phyloP scores from a whole-genome alignment of 2,888 invertebrate genomes.

The Buathra laborator region DNA sequence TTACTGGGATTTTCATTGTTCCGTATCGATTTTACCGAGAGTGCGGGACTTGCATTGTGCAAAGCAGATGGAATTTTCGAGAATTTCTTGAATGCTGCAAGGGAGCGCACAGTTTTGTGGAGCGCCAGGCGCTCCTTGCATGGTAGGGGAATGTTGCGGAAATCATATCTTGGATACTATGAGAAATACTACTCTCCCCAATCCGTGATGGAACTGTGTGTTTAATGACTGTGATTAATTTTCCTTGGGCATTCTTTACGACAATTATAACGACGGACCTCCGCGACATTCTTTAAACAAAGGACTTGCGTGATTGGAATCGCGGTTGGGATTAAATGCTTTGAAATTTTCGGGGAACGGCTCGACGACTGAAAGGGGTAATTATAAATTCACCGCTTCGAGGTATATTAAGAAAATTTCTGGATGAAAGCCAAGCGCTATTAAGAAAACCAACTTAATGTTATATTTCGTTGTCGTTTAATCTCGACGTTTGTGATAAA shows the following conservation, averaged over 20 bases:
- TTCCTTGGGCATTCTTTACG: too few species aligned
- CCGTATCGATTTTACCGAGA: background rate
- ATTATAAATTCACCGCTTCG: background rate
- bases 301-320: background rate
- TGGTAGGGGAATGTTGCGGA: background rate
- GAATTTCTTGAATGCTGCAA: background rate
- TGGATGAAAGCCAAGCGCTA: too few species aligned
- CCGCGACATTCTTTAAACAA: background rate
- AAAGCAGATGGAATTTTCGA: background rate
- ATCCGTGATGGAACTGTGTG: too few species aligned
- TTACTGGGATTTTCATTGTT: background rate
- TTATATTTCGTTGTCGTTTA: too few species aligned
- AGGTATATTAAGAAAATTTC: background rate
- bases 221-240: too few species aligned
- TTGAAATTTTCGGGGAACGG: background rate
- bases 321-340: background rate
- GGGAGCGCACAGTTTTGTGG: background rate
- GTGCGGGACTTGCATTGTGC: too few species aligned
- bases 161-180: background rate
- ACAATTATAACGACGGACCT: background rate
- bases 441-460: too few species aligned
- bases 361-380: background rate
- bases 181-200: too few species aligned
- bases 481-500: too few species aligned
- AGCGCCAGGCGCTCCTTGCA: background rate